Evolutionary conservation across 2,113 vertebrate species (phyloP).

Genomic region (Mohoua ochrocephala): DNA sequence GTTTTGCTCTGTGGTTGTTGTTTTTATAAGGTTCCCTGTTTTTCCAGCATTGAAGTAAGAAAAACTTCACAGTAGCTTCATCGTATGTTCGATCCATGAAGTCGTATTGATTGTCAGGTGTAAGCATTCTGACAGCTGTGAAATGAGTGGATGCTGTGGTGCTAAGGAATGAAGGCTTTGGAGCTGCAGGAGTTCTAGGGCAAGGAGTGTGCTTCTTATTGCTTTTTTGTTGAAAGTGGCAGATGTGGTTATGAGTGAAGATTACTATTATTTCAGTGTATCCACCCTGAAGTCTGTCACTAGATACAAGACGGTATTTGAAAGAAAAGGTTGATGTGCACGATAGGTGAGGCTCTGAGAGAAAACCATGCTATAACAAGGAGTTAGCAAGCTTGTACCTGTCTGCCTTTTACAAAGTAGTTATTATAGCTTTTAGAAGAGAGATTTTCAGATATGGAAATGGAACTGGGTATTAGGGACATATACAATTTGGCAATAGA

Average conservation of each 20-base stretch:
- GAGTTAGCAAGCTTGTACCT: neutral
- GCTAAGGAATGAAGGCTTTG: neutral
- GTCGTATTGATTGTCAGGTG: neutral
- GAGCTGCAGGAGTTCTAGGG: neutral
- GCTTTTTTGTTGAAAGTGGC: neutral
- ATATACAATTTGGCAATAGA: neutral
- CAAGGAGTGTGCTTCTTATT: neutral
- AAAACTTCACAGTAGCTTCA: neutral
- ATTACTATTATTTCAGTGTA: neutral
- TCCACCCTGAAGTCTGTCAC: neutral
- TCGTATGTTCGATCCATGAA: accelerated
- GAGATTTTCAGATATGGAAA: neutral
- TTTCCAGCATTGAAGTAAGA: neutral
- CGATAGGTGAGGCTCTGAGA: neutral
- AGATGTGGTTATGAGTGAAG: neutral
- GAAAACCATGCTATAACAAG: neutral
- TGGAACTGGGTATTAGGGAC: neutral
- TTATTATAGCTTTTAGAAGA: neutral
- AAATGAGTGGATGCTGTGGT: neutral
- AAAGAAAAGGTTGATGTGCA: neutral
- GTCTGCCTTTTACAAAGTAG: neutral
- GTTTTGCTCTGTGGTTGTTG: neutral
- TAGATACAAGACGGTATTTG: neutral
- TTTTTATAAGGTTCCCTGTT: neutral
- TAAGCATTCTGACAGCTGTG: neutral